Percentiles rank a stretch among this genome's conserved stretches.
Evolutionary conservation across 2,888 invertebrate genomes (phyloP).

Genomic region (Lypha dubia): DNA sequence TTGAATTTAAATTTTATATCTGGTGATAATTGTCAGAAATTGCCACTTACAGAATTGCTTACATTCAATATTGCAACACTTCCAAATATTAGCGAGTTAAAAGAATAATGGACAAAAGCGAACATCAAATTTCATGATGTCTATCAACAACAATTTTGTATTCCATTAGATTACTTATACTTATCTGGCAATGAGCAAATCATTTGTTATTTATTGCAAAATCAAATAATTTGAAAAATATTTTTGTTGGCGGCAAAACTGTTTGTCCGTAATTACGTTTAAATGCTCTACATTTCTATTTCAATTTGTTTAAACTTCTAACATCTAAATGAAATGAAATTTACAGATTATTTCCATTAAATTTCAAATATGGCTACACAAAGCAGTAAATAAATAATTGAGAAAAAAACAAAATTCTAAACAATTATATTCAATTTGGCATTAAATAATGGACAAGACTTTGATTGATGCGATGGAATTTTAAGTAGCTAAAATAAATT

Average conservation of each 20-base stretch:
- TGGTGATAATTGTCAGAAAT: too few relatives aligned
- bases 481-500: conserved; percentile 4
- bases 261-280: conserved; percentile 10
- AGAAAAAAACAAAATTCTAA: too few relatives aligned
- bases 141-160: conserved; percentile 5
- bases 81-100: not conserved
- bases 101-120: not conserved
- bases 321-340: conserved; percentile 49
- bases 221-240: not conserved
- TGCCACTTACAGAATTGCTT: too few relatives aligned
- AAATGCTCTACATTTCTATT: conserved; percentile 20
- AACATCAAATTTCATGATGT: not conserved
- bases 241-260: conserved; percentile 47
- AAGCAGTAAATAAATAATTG: conserved; percentile 29
- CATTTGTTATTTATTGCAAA: not conserved
- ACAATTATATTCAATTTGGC: conserved; percentile 61
- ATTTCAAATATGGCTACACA: conserved; percentile 38
- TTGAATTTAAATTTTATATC: too few relatives aligned
- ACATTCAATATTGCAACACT: too few relatives aligned
- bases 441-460: conserved; percentile 12
- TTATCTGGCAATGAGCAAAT: conserved; percentile 2
- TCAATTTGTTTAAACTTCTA: conserved; percentile 16
- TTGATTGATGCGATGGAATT: conserved; percentile 27
- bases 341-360: conserved; percentile 51
- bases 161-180: not conserved